Evolutionary conservation across 92 coral and sea anemone genomes (phyloP), one percentile per base, ranked within the genome.

Genomic region (Phenganax marumi): DNA sequence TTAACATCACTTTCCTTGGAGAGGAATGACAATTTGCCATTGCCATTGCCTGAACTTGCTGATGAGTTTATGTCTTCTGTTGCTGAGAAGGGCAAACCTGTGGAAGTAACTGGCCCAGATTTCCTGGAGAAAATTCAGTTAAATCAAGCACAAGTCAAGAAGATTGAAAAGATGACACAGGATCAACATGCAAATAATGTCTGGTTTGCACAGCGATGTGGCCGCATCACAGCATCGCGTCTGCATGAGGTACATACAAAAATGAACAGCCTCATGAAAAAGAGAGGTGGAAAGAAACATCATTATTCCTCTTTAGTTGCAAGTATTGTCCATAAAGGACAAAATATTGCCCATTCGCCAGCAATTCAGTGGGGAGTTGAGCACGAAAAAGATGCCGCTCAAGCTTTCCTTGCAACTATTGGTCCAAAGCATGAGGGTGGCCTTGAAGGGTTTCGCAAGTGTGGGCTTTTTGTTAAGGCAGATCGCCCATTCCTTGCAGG

Each of bases 221-320:
- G 76, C 19, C 83, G 87, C 18, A 84, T 84, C 51, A 84, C 87
- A 43, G 87, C 76, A 1, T 33, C 89, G 14, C 85, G 74, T 58
- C 50, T 85, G 68, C 85, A 87, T 73, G 71, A 76, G 7, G 85
- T 88, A 8, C 26, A 46, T 19, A 72, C 91, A 23, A 84, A 84
- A 76, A 76, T 85, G 10, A 66, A 87, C n/a, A 77, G 60, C 12
- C 10, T 87, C 26, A 49, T 88, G 52, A 85, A 80, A 13, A 65
- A 53, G 11, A 85, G 70, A 55, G 73, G 85, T 46, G 33, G 72
- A 53, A 80, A 80, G 65, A 87, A 84, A 73, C 74, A 43, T 17
- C 17, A 51, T 10, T 84, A 84, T 50, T 63, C 84, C 26, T 84
- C 86, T n/a, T 18, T 71, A 50, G 84, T 80, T 68, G 50, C 46